These are phyloP conservation scores for Gouania willdenowi DNA, from an alignment of 2,797 vertebrate species.

Conservation along the genomic window DNA sequence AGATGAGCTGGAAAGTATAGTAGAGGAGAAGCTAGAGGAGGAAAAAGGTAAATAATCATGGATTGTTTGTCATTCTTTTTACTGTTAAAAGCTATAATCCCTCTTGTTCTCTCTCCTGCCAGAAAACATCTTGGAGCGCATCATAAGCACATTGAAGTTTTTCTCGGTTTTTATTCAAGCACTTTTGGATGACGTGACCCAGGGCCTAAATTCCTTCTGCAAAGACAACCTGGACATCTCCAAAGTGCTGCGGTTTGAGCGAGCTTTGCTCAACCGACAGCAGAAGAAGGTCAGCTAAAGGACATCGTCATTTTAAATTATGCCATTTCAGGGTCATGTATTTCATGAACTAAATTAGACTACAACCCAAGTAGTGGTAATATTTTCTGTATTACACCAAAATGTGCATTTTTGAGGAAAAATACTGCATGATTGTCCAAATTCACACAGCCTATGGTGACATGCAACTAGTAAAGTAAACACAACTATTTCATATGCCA, in stretches of 20 bases:
- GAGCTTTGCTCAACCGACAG: slow-evolving; percentile 61
- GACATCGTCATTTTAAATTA: too few species aligned
- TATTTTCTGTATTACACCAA: too few species aligned
- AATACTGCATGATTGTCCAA: too few species aligned
- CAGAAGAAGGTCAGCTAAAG: slow-evolving; percentile 65
- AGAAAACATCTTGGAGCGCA: slow-evolving; percentile 68
- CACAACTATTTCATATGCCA: too few species aligned
- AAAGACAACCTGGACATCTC: slow-evolving; percentile 68
- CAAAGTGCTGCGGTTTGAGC: slow-evolving; percentile 66
- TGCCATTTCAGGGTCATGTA: too few species aligned
- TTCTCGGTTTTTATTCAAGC: slow-evolving; percentile 63
- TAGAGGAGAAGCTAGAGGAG: slow-evolving; percentile 46
- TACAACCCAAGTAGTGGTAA: too few species aligned
- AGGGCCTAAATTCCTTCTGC: slow-evolving; percentile 65
- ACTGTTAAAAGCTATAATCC: background rate
- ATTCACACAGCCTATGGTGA: too few species aligned
- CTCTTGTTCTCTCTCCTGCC: background rate
- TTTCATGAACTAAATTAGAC: too few species aligned
- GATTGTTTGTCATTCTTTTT: too few species aligned
- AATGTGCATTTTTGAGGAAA: too few species aligned
- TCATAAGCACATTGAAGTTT: slow-evolving; percentile 60
- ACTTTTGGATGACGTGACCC: slow-evolving; percentile 58
- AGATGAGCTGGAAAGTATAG: slow-evolving; percentile 59
- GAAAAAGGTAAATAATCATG: slow-evolving; percentile 54
- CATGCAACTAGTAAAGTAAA: too few species aligned